phyloP scores from a whole-genome alignment of 64 coral and sea anemone species.

The Pocillopora damicornis region DNA sequence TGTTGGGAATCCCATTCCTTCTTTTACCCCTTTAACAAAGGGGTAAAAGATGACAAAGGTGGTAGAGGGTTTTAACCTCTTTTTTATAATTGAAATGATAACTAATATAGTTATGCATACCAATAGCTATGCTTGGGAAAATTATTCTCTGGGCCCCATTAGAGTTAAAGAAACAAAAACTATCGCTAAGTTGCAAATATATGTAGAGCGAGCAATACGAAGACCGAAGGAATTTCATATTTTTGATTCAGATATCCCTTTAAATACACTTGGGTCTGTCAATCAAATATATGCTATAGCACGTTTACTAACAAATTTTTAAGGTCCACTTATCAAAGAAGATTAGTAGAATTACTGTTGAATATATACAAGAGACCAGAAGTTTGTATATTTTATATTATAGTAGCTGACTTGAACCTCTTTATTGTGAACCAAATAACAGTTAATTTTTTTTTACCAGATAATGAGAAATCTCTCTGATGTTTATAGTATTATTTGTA shows the following conservation, averaged over 20 bases:
- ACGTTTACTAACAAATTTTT: slow-evolving; percentile 25
- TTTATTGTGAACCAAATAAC: no score
- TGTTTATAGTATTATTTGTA: no score
- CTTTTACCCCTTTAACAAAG: neutral
- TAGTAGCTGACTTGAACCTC: no score
- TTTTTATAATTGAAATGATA: slow-evolving; percentile 14
- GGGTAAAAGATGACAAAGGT: slow-evolving; percentile 33
- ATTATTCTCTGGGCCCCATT: no score
- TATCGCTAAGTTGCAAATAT: no score
- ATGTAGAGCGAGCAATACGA: neutral
- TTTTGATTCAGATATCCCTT: neutral
- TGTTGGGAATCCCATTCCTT: no score
- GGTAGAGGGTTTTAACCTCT: slow-evolving; percentile 17
- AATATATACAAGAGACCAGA: no score
- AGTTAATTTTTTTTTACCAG: no score
- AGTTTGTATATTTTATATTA: no score
- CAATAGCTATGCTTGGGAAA: no score
- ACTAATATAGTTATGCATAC: neutral
- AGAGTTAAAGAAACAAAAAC: neutral
- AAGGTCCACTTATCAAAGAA: slow-evolving; percentile 3
- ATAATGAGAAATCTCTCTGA: no score
- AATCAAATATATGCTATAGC: slow-evolving; percentile 15
- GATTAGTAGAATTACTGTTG: no score
- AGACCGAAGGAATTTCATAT: neutral
- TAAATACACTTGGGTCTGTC: slow-evolving; percentile 14